phyloP scores from a whole-genome alignment of 2,113 vertebrate species.

The Crotalus viridis region DNA sequence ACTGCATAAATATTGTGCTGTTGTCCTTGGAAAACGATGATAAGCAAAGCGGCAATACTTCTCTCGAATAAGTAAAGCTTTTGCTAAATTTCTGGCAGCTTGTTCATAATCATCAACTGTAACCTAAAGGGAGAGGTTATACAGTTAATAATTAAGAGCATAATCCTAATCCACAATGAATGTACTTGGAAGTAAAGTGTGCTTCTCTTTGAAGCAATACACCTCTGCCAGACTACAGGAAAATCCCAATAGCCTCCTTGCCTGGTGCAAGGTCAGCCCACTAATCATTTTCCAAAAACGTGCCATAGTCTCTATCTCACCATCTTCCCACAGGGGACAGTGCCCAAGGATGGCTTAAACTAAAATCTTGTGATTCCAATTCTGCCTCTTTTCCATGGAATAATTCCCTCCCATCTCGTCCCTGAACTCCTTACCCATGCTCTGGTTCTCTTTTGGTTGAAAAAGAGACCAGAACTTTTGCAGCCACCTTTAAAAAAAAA shows the following conservation, averaged over 20 bases:
- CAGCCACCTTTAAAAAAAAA: neutral
- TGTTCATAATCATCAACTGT: conserved; percentile 95
- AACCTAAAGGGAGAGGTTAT: conserved; percentile 72
- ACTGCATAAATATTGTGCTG: conserved; percentile 80
- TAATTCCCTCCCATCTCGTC: neutral
- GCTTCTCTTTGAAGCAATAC: neutral
- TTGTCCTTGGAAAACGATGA: conserved; percentile 87
- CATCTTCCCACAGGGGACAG: neutral
- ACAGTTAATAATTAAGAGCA: conserved; percentile 6
- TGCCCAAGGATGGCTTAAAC: neutral
- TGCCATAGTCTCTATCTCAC: neutral
- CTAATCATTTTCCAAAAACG: neutral
- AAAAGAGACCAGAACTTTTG: neutral
- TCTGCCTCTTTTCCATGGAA: neutral
- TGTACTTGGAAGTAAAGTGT: neutral
- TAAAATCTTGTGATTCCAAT: neutral
- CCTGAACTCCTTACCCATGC: neutral
- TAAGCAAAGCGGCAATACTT: conserved; percentile 91
- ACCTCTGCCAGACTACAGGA: neutral
- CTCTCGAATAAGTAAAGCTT: conserved; percentile 89
- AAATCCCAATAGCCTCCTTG: neutral
- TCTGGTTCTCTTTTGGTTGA: neutral
- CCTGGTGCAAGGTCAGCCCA: neutral
- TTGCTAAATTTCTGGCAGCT: conserved; percentile 85
- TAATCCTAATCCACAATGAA: neutral